These are phyloP conservation scores for Dasyprocta punctata DNA, from an alignment of 2,113 vertebrate genomes.

Conservation along the genomic window DNA sequence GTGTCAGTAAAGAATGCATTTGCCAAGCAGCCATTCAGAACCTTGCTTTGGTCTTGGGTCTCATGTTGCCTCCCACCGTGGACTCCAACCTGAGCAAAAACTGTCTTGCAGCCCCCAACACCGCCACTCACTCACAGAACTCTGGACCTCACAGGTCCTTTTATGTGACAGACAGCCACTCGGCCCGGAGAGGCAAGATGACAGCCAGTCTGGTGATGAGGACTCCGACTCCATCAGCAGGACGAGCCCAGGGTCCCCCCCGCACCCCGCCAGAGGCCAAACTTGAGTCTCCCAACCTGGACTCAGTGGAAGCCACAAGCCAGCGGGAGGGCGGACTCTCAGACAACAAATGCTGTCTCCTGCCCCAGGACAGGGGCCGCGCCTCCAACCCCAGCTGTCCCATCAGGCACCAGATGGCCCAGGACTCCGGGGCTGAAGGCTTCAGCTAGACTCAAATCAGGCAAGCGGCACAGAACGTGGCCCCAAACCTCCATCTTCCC, in stretches of 20 bases:
- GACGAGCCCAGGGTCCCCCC: not conserved
- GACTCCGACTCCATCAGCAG: not conserved
- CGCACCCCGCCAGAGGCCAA: not conserved
- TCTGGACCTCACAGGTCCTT: not conserved
- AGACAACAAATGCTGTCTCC: not conserved
- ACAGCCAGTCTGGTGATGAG: fast-evolving
- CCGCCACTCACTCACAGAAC: not conserved
- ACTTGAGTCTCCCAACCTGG: not conserved
- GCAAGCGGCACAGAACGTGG: not conserved
- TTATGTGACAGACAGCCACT: not conserved
- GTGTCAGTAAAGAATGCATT: not conserved
- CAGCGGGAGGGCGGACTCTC: fast-evolving
- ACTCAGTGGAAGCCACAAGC: not conserved
- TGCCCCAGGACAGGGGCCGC: not conserved
- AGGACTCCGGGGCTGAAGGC: not conserved
- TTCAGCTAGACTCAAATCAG: not conserved
- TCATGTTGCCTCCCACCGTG: not conserved
- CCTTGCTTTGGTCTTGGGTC: not conserved
- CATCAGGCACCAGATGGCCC: constrained; percentile 58
- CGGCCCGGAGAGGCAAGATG: not conserved
- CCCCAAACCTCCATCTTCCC: constrained; percentile 17
- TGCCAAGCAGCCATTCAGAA: not conserved
- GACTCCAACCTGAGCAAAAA: not conserved
- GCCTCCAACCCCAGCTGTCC: not conserved
- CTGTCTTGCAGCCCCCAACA: not conserved